These are phyloP conservation scores for Bellardia pandia DNA, from an alignment of 2,888 invertebrate species.

Conservation along the genomic window DNA sequence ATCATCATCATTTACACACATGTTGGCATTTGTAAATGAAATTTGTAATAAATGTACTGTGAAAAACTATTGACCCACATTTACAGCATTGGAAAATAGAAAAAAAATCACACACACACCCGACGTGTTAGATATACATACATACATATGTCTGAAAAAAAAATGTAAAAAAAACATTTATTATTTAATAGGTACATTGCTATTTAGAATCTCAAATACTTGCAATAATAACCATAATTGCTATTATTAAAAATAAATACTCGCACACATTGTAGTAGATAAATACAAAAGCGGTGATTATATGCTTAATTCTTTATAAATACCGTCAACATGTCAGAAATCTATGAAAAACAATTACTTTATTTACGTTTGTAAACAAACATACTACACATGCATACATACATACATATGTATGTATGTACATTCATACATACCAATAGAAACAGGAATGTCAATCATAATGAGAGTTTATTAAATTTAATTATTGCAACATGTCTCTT, in stretches of 20 bases:
- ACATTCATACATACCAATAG: no score
- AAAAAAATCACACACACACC: conserved; percentile 34
- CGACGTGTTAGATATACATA: conserved; percentile 25
- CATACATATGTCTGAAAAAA: no score
- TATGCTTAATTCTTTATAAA: conserved; percentile 38
- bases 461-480: conserved; percentile 41
- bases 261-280: not conserved
- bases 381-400: not conserved
- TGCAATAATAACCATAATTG: conserved; percentile 22
- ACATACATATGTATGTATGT: not conserved
- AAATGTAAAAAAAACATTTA: conserved; percentile 11
- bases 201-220: conserved; percentile 27
- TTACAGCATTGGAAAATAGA: conserved; percentile 56
- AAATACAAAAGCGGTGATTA: conserved; percentile 9
- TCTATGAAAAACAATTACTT: conserved; percentile 24
- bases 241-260: conserved; percentile 13
- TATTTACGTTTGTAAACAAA: conserved; percentile 1
- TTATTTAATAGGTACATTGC: conserved; percentile 20
- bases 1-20: conserved; percentile 35
- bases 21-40: conserved; percentile 47
- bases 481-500: conserved; percentile 22
- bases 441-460: conserved; percentile 39
- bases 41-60: conserved; percentile 66
- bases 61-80: conserved; percentile 72
- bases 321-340: conserved; percentile 40